Conservation (phyloP, 2,888 invertebrate species). For the Idaea biselata region DNA sequence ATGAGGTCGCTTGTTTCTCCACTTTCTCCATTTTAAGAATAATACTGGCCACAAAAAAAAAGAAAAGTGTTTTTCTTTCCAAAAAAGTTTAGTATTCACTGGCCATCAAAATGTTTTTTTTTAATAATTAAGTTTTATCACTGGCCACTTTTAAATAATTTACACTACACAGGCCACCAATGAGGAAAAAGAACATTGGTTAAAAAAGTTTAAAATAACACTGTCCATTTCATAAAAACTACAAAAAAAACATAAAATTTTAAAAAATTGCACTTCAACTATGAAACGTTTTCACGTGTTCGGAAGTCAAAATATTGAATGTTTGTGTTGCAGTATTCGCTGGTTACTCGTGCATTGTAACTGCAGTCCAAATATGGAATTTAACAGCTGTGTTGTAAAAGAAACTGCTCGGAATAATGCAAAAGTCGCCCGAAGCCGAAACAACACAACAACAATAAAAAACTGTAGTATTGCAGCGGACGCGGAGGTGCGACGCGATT, state of each 20-base stretch:
- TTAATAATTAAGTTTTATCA: no score
- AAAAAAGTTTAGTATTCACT: no score
- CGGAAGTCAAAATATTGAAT: background rate
- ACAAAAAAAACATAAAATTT: background rate
- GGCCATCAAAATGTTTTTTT: no score
- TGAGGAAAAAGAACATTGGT: background rate
- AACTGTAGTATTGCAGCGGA: background rate
- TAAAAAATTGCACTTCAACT: background rate
- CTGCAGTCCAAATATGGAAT: no score
- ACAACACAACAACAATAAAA: no score
- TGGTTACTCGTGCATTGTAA: background rate
- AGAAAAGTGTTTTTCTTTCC: no score
- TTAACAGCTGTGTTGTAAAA: no score
- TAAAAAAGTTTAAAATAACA: background rate
- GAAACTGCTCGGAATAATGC: no score
- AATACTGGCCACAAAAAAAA: background rate
- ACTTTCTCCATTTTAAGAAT: slow-evolving; percentile 12
- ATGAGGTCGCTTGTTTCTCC: slow-evolving; percentile 28
- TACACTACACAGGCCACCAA: no score
- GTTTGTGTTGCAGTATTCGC: background rate
- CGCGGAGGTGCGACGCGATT: slow-evolving; percentile 10
- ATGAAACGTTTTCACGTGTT: no score
- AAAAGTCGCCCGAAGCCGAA: no score
- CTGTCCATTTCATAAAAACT: background rate
- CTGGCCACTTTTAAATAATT: no score